phyloP scores from a whole-genome alignment of 2,797 vertebrate species.

The Tragelaphus eurycerus region DNA sequence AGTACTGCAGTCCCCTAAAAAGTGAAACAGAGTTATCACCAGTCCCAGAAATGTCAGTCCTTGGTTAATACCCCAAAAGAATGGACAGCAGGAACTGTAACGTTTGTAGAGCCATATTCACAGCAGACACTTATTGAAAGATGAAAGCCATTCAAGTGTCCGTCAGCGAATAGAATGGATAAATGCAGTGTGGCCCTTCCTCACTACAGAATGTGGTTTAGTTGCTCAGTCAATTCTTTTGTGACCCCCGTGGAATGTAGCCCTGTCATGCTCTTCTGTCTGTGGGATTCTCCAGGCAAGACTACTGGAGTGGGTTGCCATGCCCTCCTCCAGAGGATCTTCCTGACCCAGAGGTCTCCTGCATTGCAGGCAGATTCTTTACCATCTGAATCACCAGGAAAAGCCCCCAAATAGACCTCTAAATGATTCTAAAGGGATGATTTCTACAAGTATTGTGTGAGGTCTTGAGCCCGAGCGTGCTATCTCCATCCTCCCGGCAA shows the following conservation, averaged over 20 bases:
- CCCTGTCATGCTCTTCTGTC: neutral
- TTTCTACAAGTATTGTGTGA: neutral
- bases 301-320: neutral
- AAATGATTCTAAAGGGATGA: neutral
- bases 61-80: neutral
- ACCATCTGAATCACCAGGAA: neutral
- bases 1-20: too few species aligned
- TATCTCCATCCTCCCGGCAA: rapidly evolving
- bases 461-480: rapidly evolving
- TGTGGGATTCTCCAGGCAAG: neutral
- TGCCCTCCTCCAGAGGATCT: neutral
- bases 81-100: too few species aligned
- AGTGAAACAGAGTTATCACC: neutral
- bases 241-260: neutral
- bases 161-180: neutral
- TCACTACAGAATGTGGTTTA: neutral
- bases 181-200: neutral
- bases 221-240: rapidly evolving
- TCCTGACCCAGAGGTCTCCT: neutral
- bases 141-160: neutral
- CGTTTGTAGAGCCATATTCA: neutral
- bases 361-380: neutral
- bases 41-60: neutral
- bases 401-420: neutral
- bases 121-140: neutral